These are phyloP conservation scores for Paelopatides confundens DNA, from an alignment of 53 echinoderm and acorn worm genomes.

Conservation along the genomic window DNA sequence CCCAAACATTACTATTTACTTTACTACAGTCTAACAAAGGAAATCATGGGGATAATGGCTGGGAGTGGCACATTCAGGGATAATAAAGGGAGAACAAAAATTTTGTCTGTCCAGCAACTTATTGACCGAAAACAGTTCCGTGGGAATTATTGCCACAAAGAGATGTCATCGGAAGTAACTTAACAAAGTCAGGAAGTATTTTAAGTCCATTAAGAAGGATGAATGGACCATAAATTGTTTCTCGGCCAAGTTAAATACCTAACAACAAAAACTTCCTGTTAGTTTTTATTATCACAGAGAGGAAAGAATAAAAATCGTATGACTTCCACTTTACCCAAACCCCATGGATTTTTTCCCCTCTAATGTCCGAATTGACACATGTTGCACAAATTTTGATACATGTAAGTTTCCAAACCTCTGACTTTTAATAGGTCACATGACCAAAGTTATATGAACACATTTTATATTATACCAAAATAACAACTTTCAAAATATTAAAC, in stretches of 20 bases:
- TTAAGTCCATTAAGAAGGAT: neutral
- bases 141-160: neutral
- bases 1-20: too few species aligned
- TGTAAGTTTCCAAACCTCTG: neutral
- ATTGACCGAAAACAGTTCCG: neutral
- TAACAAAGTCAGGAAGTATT: neutral
- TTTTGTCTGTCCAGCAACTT: neutral
- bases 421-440: neutral
- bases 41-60: neutral
- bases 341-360: neutral
- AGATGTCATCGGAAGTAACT: neutral
- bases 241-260: neutral
- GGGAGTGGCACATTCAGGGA: neutral
- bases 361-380: neutral
- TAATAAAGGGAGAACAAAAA: too few species aligned
- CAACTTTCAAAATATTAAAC: too few species aligned
- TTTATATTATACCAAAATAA: too few species aligned
- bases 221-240: conserved; percentile 6
- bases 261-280: conserved; percentile 10
- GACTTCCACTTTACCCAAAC: conserved; percentile 9
- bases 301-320: neutral
- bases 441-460: neutral
- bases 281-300: conserved; percentile 17
- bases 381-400: neutral
- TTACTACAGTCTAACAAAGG: too few species aligned